Base-by-base conservation (phyloP, 2,113 vertebrate species). In the Neodon shergylaensis region DNA sequence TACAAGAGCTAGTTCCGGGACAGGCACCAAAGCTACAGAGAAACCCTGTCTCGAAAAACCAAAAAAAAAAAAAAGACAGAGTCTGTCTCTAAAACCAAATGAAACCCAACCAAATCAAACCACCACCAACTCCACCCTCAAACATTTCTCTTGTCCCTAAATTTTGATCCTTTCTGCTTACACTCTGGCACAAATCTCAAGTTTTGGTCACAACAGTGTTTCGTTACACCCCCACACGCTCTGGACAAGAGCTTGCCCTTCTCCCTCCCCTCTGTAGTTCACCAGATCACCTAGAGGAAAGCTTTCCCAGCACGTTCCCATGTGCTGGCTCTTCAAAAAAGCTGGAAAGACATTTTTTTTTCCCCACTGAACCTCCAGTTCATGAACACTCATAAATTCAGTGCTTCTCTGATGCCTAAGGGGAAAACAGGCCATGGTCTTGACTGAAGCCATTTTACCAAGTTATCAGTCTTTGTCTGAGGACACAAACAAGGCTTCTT, bases 251-350 rank as follows among this genome's bases (percentile, higher is more conserved):
- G 49, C 17, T 84, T 81, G 63, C 58, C 74, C 65, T 77, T 78
- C n/a, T 74, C 6, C 33, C 74, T 39, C 54, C 54, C 28, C 72
- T 66, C 33, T 88, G 39, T 47, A 93, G 52, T 81, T 88, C 24
- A 83, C 17, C 21, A 83, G 2, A 79, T 0, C 5, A 39, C 66
- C 61, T 88, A 22, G 90, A 68, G 44, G 42, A 93, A 94, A 92
- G 70, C 3, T 54, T 61, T 77, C n/a, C n/a, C 1, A 83, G 9
- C 28, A 74, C 13, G 84, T 78, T 94, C 33, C 9, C 4, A 96
- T 72, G 90, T 94, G 44, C 49, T 81, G 65, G 66, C 22, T 88
- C 47, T 93, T 42, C 5, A 73, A n/a, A 94, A 95, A 88, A 74
- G 5, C 47, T 90, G 54, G n/a, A 76, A 94, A 94, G 82, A 81